A percentile compares a stretch with the other conserved stretches of the same genome.
phyloP scores from a whole-genome alignment of 2,113 vertebrate genomes.

The Festucalex cinctus region DNA sequence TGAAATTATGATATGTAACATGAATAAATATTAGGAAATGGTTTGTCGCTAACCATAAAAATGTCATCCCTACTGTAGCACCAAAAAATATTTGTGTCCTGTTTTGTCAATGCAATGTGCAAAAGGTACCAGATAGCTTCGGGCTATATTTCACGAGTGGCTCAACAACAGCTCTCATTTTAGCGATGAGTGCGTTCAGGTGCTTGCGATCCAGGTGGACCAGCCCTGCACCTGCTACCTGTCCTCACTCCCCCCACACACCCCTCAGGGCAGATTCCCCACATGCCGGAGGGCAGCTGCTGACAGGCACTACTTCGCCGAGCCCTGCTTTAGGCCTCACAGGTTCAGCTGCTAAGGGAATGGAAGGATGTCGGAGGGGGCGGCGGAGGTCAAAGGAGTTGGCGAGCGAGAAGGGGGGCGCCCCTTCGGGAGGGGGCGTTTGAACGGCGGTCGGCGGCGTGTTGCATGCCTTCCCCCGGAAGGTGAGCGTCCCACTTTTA shows the following conservation, averaged over 20 bases:
- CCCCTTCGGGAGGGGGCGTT: neutral
- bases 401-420: conserved; percentile 9
- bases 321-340: conserved; percentile 44
- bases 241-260: conserved; percentile 64
- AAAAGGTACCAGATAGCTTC: conserved; percentile 9
- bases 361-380: conserved; percentile 48
- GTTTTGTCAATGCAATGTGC: too few relatives aligned
- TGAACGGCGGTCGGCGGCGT: conserved; percentile 16
- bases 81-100: too few relatives aligned
- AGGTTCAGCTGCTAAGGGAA: conserved; percentile 65
- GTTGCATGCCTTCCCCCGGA: conserved; percentile 54
- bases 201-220: conserved; percentile 56
- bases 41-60: too few relatives aligned
- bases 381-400: conserved; percentile 58
- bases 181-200: conserved; percentile 48
- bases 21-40: too few relatives aligned
- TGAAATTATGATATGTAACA: too few relatives aligned
- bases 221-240: conserved; percentile 71
- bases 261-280: conserved; percentile 64
- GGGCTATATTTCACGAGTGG: neutral
- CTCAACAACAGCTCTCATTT: conserved; percentile 38
- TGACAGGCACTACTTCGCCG: conserved; percentile 66
- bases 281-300: conserved; percentile 75
- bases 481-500: conserved; percentile 59
- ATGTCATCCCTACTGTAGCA: too few relatives aligned